A percentile compares a stretch with the other conserved stretches of the same genome.
phyloP scores from a whole-genome alignment of 2,113 vertebrate species.

The Okapia johnstoni region DNA sequence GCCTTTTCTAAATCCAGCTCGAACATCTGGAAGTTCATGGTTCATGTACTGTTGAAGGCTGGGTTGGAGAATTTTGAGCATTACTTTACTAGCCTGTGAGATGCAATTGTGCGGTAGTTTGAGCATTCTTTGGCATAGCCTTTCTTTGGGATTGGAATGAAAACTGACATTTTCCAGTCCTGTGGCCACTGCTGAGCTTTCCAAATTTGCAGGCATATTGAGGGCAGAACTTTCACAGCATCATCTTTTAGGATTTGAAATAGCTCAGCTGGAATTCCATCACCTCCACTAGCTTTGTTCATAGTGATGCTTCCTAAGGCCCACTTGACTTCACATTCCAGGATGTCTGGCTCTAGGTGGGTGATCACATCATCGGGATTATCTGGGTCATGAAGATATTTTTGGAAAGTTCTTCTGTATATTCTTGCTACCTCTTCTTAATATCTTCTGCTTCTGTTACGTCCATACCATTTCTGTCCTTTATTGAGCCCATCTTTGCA shows the following conservation, averaged over 20 bases:
- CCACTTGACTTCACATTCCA: not conserved
- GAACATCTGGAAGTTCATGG: not conserved
- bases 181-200: not conserved
- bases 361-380: not conserved
- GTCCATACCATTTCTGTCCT: not conserved
- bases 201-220: accelerated
- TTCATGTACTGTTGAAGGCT: accelerated
- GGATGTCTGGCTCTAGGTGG: not conserved
- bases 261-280: not conserved
- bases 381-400: not conserved
- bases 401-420: not conserved
- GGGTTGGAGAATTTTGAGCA: not conserved
- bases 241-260: not conserved
- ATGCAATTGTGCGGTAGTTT: not conserved
- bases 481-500: no score
- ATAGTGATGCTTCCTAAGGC: not conserved
- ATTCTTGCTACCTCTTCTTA: not conserved
- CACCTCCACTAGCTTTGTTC: not conserved
- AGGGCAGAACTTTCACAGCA: not conserved
- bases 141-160: not conserved
- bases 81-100: not conserved
- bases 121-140: not conserved
- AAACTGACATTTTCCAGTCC: not conserved
- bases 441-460: not conserved
- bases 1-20: not conserved